Evolutionary conservation across 1,140 invertebrate species (phyloP), one percentile per base, ranked within the genome.

Genomic region (Coelopa frigida): DNA sequence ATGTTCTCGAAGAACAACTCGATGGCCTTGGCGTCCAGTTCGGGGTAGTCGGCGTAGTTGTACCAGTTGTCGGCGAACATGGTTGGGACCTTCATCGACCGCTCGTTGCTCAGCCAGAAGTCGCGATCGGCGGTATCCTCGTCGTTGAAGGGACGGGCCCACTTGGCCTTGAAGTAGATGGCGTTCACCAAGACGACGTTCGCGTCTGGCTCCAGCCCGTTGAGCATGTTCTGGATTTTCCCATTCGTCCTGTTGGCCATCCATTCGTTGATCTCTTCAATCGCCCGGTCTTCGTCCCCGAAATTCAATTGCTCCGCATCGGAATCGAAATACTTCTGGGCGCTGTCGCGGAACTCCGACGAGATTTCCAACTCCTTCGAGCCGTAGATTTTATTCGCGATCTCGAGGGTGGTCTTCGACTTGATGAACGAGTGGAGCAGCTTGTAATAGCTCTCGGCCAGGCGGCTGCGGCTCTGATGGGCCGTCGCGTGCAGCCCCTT

Each of bases 141-240:
- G 22, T 63, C 54, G 48, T 75, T 55, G 55, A 88, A 87, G 50
- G 74, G 73, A 23, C 66, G 55, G 31, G 71, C 57, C 85, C 85
- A 87, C 23, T 72, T 66, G n/a, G 81, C 83, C 72, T 85, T 82
- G 64, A 84, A 85, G 63, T 82, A 82, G 29, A 83, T 72, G n/a
- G 81, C 80, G 65, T 85, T 87, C 40, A 76, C 74, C 38, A 80
- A 72, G 48, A 81, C 75, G 55, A 79, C 61, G 33, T 49, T 69
- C 53, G 75, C 77, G 29, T 69, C 51, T 8, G 48, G 42, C 32
- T 54, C 57, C 0, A 80, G 48, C 20, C 59, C 53, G 10, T 70
- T 51, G 29, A 85, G 60, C 24, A 87, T 66, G 50, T 81, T 65
- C 39, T 74, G 72, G 31, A 87, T 86, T 55, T 77, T 79, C 27